A percentile compares a stretch with the other conserved stretches of the same genome.
Evolutionary conservation across 2,888 invertebrate genomes (phyloP).

Genomic region (Phymatocera aterrima): DNA sequence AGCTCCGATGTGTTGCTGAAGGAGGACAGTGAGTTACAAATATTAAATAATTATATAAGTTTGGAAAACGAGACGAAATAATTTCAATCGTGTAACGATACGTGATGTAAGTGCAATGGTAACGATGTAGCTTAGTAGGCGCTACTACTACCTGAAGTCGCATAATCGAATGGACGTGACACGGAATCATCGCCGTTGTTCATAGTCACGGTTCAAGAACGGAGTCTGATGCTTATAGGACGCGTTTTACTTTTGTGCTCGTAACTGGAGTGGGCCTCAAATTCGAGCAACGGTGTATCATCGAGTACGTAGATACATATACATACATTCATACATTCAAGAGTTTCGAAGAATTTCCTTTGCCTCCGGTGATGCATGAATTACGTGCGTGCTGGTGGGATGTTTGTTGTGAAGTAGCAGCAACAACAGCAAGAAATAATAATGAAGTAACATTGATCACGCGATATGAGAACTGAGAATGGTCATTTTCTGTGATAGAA

Average conservation of each 20-base stretch:
- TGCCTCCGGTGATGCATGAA: slow-evolving; percentile 29
- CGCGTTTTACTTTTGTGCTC: not conserved
- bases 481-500: slow-evolving; percentile 1
- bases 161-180: no score
- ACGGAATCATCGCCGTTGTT: slow-evolving; percentile 19
- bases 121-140: not conserved
- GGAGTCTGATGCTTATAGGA: not conserved
- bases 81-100: no score
- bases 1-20: no score
- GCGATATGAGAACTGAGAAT: slow-evolving; percentile 15
- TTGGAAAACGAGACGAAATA: not conserved
- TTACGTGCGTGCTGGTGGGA: slow-evolving; percentile 25
- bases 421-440: not conserved
- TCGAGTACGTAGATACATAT: not conserved
- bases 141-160: no score
- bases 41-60: no score
- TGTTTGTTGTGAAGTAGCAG: not conserved
- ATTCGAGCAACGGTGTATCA: slow-evolving; percentile 9
- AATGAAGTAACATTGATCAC: slow-evolving; percentile 14
- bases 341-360: slow-evolving; percentile 24
- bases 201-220: slow-evolving; percentile 14
- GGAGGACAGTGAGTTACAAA: no score
- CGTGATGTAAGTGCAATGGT: not conserved
- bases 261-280: slow-evolving; percentile 6
- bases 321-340: no score